A percentile compares a stretch with the other conserved stretches of the same genome.
Evolutionary conservation across 1,140 invertebrate genomes (phyloP).

Genomic region (Heliconius nattereri): DNA sequence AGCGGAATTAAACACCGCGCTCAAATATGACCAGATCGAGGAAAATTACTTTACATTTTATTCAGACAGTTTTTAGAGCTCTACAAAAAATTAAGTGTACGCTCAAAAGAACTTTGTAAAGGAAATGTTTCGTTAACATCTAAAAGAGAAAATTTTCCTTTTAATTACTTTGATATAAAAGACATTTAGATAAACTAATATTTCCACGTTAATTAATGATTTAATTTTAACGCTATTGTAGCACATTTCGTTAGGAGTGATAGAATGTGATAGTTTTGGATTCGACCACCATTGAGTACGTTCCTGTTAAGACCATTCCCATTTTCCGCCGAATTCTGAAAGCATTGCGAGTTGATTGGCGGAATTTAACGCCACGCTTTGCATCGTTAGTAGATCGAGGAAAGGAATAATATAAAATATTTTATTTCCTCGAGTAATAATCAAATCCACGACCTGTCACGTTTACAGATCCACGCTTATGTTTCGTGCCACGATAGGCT

Average conservation of each 20-base stretch:
- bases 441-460: no score
- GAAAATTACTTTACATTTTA: neutral
- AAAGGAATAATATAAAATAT: no score
- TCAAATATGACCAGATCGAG: neutral
- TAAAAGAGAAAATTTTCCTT: neutral
- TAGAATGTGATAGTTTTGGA: neutral
- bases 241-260: neutral
- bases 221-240: neutral
- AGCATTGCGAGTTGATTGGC: no score
- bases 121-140: conserved; percentile 7
- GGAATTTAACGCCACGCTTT: no score
- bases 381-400: no score
- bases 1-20: neutral
- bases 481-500: no score
- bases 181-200: neutral
- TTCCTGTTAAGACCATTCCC: no score
- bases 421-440: no score
- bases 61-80: neutral
- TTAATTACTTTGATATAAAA: conserved; percentile 9
- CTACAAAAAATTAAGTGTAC: neutral
- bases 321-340: no score
- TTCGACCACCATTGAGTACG: neutral
- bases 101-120: neutral
- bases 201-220: neutral
- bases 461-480: no score